A percentile compares a stretch with the other conserved stretches of the same genome.
Conservation (phyloP, 2,888 invertebrate species). For the Troides oblongomaculatus region DNA sequence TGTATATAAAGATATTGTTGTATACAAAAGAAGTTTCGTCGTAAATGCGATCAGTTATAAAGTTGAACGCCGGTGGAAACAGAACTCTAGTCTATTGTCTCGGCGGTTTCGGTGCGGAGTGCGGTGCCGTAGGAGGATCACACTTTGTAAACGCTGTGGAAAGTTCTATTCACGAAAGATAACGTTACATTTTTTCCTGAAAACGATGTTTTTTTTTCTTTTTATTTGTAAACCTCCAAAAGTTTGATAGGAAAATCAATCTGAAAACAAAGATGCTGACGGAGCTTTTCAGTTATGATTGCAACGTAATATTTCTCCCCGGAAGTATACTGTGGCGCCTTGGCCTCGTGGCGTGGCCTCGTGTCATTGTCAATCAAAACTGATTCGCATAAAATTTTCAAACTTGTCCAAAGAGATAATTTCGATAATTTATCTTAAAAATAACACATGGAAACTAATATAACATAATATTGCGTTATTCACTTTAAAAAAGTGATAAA, state of each 20-base stretch:
- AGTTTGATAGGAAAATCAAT: constrained; percentile 78
- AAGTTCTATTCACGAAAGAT: constrained; percentile 67
- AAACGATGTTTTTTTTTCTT: constrained; percentile 57
- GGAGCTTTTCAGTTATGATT: constrained; percentile 46
- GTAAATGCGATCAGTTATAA: constrained; percentile 19
- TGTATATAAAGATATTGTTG: not conserved
- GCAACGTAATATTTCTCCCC: constrained; percentile 13
- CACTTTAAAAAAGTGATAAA: constrained; percentile 60
- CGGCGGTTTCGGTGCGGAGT: constrained; percentile 52
- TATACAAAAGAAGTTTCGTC: not conserved
- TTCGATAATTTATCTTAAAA: constrained; percentile 53
- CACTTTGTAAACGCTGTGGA: constrained; percentile 53
- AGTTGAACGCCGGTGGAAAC: constrained; percentile 43
- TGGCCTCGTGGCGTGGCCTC: not conserved
- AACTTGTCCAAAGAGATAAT: constrained; percentile 64
- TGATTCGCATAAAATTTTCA: constrained; percentile 56
- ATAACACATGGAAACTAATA: constrained; percentile 58
- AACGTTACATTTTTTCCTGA: constrained; percentile 61
- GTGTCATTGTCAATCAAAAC: constrained; percentile 40
- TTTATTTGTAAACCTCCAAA: constrained; percentile 75
- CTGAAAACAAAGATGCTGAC: constrained; percentile 56
- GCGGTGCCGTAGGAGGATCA: constrained; percentile 64
- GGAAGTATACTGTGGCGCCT: not conserved
- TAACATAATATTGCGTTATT: constrained; percentile 64
- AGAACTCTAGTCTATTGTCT: constrained; percentile 58